phyloP scores from a whole-genome alignment of 2,888 invertebrate genomes.

The Scaeva pyrastri region DNA sequence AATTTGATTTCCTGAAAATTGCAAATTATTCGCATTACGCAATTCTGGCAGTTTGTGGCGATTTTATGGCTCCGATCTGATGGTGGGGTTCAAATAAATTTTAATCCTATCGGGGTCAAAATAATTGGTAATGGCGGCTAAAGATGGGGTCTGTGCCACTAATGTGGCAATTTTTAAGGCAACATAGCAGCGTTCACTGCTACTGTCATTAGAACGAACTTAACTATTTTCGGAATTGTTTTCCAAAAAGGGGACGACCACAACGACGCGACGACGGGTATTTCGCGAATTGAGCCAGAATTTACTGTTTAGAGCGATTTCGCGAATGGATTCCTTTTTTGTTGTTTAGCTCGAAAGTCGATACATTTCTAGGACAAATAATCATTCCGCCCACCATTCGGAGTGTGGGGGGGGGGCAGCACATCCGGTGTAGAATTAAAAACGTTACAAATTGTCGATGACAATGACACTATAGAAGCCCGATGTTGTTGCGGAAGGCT shows the following conservation, averaged over 20 bases:
- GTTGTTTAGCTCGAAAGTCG: background rate
- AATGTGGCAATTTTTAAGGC: too few species aligned
- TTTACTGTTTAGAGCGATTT: too few species aligned
- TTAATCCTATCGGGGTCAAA: background rate
- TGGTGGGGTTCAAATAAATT: constrained; percentile 7
- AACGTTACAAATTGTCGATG: background rate
- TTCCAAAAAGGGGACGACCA: too few species aligned
- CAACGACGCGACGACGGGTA: too few species aligned
- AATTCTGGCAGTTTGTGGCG: background rate
- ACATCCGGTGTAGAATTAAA: background rate
- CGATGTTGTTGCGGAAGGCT: constrained; percentile 8
- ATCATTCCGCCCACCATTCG: too few species aligned
- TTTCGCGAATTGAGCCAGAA: too few species aligned
- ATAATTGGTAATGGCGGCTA: background rate
- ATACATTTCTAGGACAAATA: background rate
- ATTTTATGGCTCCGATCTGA: background rate
- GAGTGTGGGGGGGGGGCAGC: too few species aligned
- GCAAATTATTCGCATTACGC: constrained; percentile 40
- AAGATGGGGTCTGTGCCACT: too few species aligned
- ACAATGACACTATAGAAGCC: constrained; percentile 17
- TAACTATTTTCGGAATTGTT: too few species aligned
- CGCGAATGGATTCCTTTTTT: too few species aligned
- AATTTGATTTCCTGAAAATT: constrained; percentile 61
- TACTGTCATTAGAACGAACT: too few species aligned
- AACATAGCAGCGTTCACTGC: too few species aligned